These are phyloP conservation scores for Drosophila asahinai DNA, from an alignment of 1,140 invertebrate genomes.

Conservation along the genomic window DNA sequence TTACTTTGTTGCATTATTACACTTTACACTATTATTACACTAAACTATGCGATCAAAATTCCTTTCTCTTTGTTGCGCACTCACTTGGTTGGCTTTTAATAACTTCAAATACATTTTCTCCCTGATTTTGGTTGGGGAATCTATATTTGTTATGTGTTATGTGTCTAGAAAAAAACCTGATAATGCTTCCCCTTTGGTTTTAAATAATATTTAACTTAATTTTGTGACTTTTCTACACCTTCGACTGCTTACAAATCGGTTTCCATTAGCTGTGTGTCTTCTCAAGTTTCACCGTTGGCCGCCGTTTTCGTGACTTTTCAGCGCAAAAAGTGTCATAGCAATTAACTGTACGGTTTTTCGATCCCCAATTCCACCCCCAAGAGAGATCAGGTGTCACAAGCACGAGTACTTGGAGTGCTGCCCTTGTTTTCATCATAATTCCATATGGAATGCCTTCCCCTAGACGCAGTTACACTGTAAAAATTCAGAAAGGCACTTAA, in stretches of 20 bases:
- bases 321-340: not conserved
- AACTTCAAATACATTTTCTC: not conserved
- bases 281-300: not conserved
- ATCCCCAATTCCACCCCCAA: not conserved
- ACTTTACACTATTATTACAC: constrained; percentile 9
- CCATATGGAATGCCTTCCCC: constrained; percentile 26
- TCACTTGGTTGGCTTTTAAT: not conserved
- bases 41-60: constrained; percentile 17
- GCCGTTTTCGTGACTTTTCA: constrained; percentile 1
- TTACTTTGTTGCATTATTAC: constrained; percentile 12
- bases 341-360: not conserved
- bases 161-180: too few species aligned
- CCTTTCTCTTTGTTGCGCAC: constrained; percentile 27
- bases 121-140: not conserved
- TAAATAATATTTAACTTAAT: not conserved
- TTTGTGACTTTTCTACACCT: not conserved
- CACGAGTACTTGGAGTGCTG: constrained; percentile 10
- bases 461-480: not conserved
- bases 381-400: constrained; percentile 15
- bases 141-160: too few species aligned
- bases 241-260: not conserved
- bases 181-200: not conserved
- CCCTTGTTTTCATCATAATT: constrained; percentile 22
- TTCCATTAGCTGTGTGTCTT: not conserved
- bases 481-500: not conserved